Base-by-base conservation (phyloP, 2,888 invertebrate species). In the Gnatocerus cornutus region DNA sequence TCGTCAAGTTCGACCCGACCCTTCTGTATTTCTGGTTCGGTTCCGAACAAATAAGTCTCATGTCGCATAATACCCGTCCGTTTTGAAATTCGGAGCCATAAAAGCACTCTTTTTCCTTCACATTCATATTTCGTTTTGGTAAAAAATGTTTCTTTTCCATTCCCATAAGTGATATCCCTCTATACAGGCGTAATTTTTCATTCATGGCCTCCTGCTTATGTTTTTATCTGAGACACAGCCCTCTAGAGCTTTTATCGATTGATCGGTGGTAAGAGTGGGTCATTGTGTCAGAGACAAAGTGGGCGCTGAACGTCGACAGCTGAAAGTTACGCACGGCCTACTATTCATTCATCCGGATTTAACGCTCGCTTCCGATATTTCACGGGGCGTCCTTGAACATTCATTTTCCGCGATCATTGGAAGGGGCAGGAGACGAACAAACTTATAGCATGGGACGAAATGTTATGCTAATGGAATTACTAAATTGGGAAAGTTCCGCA, bases 291-390 rank as follows among this genome's bases (percentile, higher is more conserved):
- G 66, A 72, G 71, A 74, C 72, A 74, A 71, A 74, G 71, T 71
- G 67, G 65, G 65, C 62, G 64, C 58, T 69, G 72, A 74, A 71
- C 68, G 66, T 68, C 64, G 72, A 67, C 71, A 71, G 68, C 67
- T 69, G 69, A 71, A 71, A 73, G 70, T 73, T 71, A 71, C 73
- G 73, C 74, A 74, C 74, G 74, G 65, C 62, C 65, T 71, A 69
- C 52, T 50, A 56, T 71, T 55, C 68, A 71, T 72, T 74, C 74
- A 73, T 66, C 71, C 68, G 68, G 55, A 58, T 30, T 64, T 71
- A 73, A 71, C 59, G 68, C 37, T 62, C 61, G 43, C 64, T 69
- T 68, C 67, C 73, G 70, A 71, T 71, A 73, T 73, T 73, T 70
- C 69, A 67, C 43, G 14, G 7, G 30, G 27, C 43, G 37, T 8